Conservation (phyloP, 1,140 invertebrate species). For the Heliothis subflexa region DNA sequence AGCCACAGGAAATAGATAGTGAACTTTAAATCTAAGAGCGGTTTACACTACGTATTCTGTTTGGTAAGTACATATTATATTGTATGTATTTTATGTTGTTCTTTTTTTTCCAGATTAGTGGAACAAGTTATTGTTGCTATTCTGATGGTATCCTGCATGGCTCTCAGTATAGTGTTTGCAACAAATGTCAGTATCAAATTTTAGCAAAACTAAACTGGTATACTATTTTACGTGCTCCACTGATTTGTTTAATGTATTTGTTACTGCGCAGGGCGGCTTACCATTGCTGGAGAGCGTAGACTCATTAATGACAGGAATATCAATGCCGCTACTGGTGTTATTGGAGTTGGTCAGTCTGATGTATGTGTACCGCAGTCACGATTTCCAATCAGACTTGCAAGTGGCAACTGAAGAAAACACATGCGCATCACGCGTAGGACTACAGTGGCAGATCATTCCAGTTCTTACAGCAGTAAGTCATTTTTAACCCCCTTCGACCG, state of each 20-base stretch:
- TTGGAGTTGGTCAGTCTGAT: slow-evolving; percentile 69
- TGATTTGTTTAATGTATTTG: background rate
- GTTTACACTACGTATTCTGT: no score
- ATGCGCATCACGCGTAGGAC: slow-evolving; percentile 67
- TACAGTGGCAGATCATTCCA: slow-evolving; percentile 75
- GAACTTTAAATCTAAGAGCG: no score
- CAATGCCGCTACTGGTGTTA: slow-evolving; percentile 66
- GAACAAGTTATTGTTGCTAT: slow-evolving; percentile 70
- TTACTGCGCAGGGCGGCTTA: slow-evolving; percentile 66
- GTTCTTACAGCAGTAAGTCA: slow-evolving; percentile 66
- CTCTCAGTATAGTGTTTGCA: slow-evolving; percentile 67
- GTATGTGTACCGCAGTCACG: slow-evolving; percentile 71
- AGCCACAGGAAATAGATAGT: no score
- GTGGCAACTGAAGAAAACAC: slow-evolving; percentile 76
- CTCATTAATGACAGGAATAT: slow-evolving; percentile 65
- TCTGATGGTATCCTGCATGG: slow-evolving; percentile 68
- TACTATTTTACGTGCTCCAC: background rate
- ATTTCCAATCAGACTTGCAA: slow-evolving; percentile 77
- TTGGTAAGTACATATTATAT: no score
- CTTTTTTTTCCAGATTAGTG: slow-evolving; percentile 61
- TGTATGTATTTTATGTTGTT: background rate
- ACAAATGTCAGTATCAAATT: slow-evolving; percentile 62
- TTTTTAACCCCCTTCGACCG: background rate
- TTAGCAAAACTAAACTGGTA: background rate
- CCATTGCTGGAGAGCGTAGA: slow-evolving; percentile 74